Base-by-base conservation (phyloP, 1,140 invertebrate species). In the Phortica variegata region DNA sequence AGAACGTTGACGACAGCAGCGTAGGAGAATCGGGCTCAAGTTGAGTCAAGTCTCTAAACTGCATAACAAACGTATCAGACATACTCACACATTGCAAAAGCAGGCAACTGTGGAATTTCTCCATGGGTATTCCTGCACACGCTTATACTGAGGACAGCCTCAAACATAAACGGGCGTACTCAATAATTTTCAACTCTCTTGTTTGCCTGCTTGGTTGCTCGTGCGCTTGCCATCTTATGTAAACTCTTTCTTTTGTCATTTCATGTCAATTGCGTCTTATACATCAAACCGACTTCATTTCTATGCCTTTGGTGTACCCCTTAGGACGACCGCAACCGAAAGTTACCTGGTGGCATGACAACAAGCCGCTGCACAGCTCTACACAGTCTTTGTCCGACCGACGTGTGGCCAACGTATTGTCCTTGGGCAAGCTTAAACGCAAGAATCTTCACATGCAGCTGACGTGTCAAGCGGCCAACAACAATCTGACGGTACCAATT, bases 291-390 rank as follows among this genome's bases (percentile, higher is more conserved):
- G 33, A 43, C 12, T 60, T 60, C 47, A 16, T 23, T 9, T 15
- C 16, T 5, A 34, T 19, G 9, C 43, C 18, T 13, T 12, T 41
- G 23, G 5, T 26, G 10, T 26, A 6, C 6, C 9, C 13, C 41
- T 26, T 73, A 91, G 89, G 89, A 62, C 85, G 87, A 40, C 90
- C 90, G 12, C 80, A 84, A 29, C 89, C 90, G 0, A 80, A 84
- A 42, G 88, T 93, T 19, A 90, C 87, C 12, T 92, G 90, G 90
- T 91, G 89, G 88, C 83, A 88, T 49, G 86, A 89, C 43, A 87
- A 88, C 61, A 83, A 85, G 3, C 77, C 91, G 1, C 77, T 91
- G 33, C 90, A 90, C 73, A 85, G 87, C 61, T 81, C 81, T 13
- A 84, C 79, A n/a, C 81, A 84, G 53, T 71, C 80, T 9, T 72